A percentile compares a stretch with the other conserved stretches of the same genome.
Evolutionary conservation across 2,113 vertebrate genomes (phyloP).

Genomic region (Proteles cristata): DNA sequence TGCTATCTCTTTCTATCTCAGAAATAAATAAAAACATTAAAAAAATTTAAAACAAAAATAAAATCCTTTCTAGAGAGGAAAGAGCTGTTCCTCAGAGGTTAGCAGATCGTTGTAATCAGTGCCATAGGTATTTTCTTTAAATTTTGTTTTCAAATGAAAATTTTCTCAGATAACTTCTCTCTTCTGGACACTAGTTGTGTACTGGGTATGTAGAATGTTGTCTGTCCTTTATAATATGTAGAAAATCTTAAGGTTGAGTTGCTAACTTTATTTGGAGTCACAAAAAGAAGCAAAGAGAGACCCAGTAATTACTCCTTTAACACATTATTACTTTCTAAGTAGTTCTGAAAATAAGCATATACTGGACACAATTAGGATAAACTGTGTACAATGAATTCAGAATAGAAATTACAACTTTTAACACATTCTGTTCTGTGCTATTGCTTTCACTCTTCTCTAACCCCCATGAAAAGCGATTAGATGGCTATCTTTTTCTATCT

Average conservation of each 20-base stretch:
- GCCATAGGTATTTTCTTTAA: neutral
- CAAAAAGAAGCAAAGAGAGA: neutral
- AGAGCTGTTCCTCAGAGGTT: neutral
- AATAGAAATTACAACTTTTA: neutral
- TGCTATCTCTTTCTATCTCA: too few relatives aligned
- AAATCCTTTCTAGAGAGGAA: neutral
- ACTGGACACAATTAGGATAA: too few relatives aligned
- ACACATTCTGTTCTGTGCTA: neutral
- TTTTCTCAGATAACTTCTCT: neutral
- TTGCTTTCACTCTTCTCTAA: neutral
- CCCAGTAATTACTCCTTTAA: neutral
- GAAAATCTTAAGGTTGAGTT: neutral
- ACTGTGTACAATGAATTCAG: neutral
- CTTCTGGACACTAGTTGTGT: neutral
- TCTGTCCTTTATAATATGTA: neutral
- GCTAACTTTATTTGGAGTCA: neutral
- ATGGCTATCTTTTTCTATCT: neutral
- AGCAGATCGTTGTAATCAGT: neutral
- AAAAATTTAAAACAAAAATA: neutral
- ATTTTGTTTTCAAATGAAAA: neutral
- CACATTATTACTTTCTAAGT: neutral
- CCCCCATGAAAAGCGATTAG: accelerated
- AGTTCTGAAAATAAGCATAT: neutral
- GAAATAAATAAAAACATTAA: too few relatives aligned
- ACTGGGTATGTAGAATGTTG: neutral